phyloP scores from a whole-genome alignment of 2,888 invertebrate genomes.

The Ceriagrion tenellum region DNA sequence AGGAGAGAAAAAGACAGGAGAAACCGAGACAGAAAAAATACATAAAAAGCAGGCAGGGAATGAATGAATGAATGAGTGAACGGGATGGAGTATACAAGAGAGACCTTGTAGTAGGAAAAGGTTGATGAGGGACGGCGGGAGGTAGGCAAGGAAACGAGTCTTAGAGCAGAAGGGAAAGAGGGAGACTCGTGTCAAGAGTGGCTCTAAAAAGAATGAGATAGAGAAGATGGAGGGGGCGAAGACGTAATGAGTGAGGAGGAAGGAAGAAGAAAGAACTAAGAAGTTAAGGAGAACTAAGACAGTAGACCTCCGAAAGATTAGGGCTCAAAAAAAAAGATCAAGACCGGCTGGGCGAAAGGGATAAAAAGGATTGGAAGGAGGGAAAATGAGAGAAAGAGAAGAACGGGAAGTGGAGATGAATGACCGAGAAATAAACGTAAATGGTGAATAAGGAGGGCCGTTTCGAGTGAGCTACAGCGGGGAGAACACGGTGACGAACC shows the following conservation, averaged over 20 bases:
- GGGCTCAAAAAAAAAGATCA: not conserved
- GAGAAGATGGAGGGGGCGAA: not conserved
- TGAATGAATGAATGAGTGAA: not conserved
- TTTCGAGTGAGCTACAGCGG: no score
- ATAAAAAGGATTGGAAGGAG: not conserved
- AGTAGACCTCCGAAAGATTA: not conserved
- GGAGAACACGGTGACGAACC: not conserved
- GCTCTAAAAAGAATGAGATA: not conserved
- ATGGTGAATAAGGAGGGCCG: not conserved
- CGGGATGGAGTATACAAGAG: not conserved
- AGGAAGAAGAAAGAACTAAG: not conserved
- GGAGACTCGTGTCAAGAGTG: conserved; percentile 17
- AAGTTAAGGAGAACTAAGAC: not conserved
- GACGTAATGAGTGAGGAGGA: not conserved
- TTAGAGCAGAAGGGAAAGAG: not conserved
- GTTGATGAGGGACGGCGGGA: not conserved
- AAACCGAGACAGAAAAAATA: not conserved
- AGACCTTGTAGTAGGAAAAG: not conserved
- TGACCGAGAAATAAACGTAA: not conserved
- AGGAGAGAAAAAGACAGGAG: not conserved
- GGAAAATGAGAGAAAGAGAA: not conserved
- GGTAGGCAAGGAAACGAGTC: not conserved
- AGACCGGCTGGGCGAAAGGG: not conserved
- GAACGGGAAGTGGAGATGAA: not conserved
- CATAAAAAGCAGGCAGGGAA: not conserved